These are phyloP conservation scores for Hypsopygia costalis DNA, from an alignment of 2,888 invertebrate genomes.

Conservation along the genomic window DNA sequence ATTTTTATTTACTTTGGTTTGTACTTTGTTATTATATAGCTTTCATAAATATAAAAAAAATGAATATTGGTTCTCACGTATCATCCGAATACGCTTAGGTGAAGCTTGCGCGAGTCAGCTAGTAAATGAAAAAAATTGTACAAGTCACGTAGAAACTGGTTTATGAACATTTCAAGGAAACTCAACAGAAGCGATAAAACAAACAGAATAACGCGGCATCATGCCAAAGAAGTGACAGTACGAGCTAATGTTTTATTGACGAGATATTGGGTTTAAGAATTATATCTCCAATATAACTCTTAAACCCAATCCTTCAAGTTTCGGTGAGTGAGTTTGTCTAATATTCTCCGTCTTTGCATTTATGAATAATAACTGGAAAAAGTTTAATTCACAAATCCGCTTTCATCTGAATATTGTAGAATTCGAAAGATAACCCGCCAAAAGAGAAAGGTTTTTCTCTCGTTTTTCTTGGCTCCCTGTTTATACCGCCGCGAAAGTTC, in stretches of 20 bases:
- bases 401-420: slow-evolving; percentile 65
- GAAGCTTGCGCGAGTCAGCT: too few relatives aligned
- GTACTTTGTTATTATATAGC: too few relatives aligned
- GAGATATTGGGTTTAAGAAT: too few relatives aligned
- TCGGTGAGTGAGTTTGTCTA: slow-evolving; percentile 56
- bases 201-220: slow-evolving; percentile 3
- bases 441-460: slow-evolving; percentile 41
- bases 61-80: too few relatives aligned
- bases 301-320: slow-evolving; percentile 58
- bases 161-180: not conserved
- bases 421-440: slow-evolving; percentile 60
- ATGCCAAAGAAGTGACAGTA: slow-evolving; percentile 7
- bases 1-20: too few relatives aligned
- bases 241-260: slow-evolving; percentile 44
- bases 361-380: slow-evolving; percentile 75
- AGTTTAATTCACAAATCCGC: slow-evolving; percentile 68
- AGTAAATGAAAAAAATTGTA: too few relatives aligned
- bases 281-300: slow-evolving; percentile 48
- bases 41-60: too few relatives aligned
- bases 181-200: too few relatives aligned
- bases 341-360: slow-evolving; percentile 72
- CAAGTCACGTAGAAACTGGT: too few relatives aligned
- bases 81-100: too few relatives aligned
- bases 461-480: slow-evolving; percentile 36
- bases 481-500: slow-evolving; percentile 48